Percentiles rank a stretch among this genome's conserved stretches.
Conservation (phyloP, 2,888 invertebrate genomes). For the Tetanocera ferruginea region DNA sequence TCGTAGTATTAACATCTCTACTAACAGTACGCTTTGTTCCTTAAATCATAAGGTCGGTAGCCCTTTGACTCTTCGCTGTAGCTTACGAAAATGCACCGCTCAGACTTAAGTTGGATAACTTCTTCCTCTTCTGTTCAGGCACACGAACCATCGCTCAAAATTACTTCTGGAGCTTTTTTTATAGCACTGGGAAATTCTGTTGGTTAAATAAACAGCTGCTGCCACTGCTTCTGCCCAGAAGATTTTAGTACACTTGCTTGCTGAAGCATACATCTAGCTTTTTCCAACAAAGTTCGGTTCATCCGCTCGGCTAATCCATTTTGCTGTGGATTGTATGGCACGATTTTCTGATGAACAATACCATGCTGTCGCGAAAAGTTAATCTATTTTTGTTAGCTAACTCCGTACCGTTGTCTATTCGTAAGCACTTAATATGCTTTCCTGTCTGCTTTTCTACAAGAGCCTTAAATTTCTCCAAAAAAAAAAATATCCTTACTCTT, state of each 20-base stretch:
- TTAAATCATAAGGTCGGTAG: too few relatives aligned
- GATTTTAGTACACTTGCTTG: not conserved
- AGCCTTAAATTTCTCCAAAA: not conserved
- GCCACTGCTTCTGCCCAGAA: not conserved
- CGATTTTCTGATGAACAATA: not conserved
- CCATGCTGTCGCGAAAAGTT: not conserved
- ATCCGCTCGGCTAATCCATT: not conserved
- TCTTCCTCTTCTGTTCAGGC: too few relatives aligned
- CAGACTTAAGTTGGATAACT: too few relatives aligned
- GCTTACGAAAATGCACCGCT: too few relatives aligned
- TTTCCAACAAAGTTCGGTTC: not conserved
- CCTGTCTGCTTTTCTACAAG: not conserved
- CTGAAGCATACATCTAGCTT: not conserved
- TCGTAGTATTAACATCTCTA: too few relatives aligned
- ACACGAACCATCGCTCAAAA: not conserved
- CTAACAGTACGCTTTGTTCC: too few relatives aligned
- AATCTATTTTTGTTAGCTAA: not conserved
- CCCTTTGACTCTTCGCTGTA: too few relatives aligned
- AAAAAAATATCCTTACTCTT: too few relatives aligned
- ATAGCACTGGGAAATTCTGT: not conserved
- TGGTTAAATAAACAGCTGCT: not conserved
- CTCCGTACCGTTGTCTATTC: not conserved
- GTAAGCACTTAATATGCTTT: not conserved
- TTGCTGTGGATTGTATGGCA: not conserved
- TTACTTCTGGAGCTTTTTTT: not conserved